Conservation (phyloP, 2,888 invertebrate species). For the Xanthia togata region DNA sequence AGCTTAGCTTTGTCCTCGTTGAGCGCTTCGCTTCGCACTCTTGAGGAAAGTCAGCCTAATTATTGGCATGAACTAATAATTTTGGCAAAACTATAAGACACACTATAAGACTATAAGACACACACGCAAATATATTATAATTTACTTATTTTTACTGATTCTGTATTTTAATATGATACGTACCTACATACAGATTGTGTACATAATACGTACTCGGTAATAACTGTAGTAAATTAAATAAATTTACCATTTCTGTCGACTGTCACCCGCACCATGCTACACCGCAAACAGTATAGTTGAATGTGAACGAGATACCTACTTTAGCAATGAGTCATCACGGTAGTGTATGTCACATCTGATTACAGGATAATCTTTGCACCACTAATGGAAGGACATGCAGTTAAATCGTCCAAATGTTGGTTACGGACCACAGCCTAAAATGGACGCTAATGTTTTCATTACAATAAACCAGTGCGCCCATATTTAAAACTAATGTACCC, state of each 20-base stretch:
- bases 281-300: too few species aligned
- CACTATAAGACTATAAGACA: too few species aligned
- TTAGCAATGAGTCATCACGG: neutral
- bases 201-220: too few species aligned
- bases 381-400: slow-evolving; percentile 4
- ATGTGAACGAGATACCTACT: too few species aligned
- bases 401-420: slow-evolving; percentile 47
- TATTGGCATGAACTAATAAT: neutral
- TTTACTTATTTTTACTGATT: too few species aligned
- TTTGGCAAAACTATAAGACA: neutral
- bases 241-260: too few species aligned
- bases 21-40: neutral
- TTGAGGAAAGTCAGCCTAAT: neutral
- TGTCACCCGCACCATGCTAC: too few species aligned
- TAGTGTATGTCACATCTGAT: neutral
- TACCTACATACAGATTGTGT: too few species aligned
- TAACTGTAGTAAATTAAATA: too few species aligned
- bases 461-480: slow-evolving; percentile 17
- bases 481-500: slow-evolving; percentile 29
- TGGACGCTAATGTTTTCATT: slow-evolving; percentile 34
- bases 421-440: slow-evolving; percentile 33
- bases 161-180: too few species aligned
- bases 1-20: neutral
- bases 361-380: slow-evolving; percentile 24
- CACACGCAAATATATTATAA: too few species aligned